Evolutionary conservation across 2,888 invertebrate species (phyloP), one percentile per base, ranked within the genome.

Genomic region (Chymomyza procnemis): DNA sequence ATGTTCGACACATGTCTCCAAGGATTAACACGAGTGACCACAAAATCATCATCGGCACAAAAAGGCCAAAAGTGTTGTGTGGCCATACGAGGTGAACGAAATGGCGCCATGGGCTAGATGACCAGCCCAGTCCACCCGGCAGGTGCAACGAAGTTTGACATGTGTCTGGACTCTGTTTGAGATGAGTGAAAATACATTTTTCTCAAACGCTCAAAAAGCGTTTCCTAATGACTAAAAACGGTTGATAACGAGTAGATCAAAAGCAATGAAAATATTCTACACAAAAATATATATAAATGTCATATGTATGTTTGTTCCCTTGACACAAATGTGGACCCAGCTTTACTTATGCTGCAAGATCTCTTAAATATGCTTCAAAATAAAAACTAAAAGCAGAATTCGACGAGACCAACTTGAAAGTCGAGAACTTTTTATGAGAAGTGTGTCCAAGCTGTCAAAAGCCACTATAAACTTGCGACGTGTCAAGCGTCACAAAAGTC

Each of bases 1-100:
- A 87, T 89, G 89, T 89, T 89, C 88, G 89, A 89, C 89, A 89
- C 89, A 89, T 88, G 88, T 89, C 89, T 89, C 89, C 69, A 83
- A 88, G 88, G 89, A 89, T 89, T 89, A 89, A 88, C 87, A 88
- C 84, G 82, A 88, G 82, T 88, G 89, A 89, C 89, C 88, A 85
- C 88, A 89, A 88, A 89, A 87, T 88, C 88, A 87, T 85, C 88
- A 88, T 85, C 88, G 76, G 76, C 81, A 84, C 76, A 76, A 76
- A 75, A 75, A 78, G 75, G 76, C 69, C 74, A 80, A 75, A 77
- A 71, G 79, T 61, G 22, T 48, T 61, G 34, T 61, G 34, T 69
- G 61, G 73, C 61, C 12, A 41, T 41, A 41, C 26, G 26, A 12
- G 3, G 12, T 12, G 12, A 5, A 41, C 34, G 34, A 12, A 41